Conservation (phyloP, 2,888 invertebrate species). For the Acanthosepion lycidas region DNA sequence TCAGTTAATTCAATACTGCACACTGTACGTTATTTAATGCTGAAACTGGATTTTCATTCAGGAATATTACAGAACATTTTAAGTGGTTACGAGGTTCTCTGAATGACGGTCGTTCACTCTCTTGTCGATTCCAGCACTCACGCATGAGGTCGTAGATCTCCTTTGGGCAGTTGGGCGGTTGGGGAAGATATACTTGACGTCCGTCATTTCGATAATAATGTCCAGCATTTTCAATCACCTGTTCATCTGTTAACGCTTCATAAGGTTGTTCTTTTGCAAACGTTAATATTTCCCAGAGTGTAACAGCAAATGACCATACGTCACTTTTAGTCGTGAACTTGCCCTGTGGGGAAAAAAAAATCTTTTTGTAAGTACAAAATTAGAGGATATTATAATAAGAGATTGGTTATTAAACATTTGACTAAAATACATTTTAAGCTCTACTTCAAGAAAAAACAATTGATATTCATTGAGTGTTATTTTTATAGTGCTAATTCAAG, state of each 20-base stretch:
- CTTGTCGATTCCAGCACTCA: slow-evolving; percentile 91
- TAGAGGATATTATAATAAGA: too few species aligned
- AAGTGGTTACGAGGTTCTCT: slow-evolving; percentile 77
- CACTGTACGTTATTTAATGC: too few species aligned
- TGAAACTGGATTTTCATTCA: too few species aligned
- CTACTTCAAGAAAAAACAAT: too few species aligned
- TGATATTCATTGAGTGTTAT: too few species aligned
- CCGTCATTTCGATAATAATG: slow-evolving; percentile 83
- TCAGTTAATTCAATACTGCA: too few species aligned
- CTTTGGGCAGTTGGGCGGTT: slow-evolving; percentile 85
- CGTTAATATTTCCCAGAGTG: slow-evolving; percentile 89
- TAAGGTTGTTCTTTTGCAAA: slow-evolving; percentile 86
- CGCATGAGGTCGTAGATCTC: slow-evolving; percentile 93
- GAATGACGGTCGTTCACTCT: slow-evolving; percentile 87
- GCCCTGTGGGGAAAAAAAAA: slow-evolving; percentile 78
- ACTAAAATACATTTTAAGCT: too few species aligned
- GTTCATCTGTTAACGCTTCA: slow-evolving; percentile 83
- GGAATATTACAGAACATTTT: too few species aligned
- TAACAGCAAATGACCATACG: slow-evolving; percentile 92
- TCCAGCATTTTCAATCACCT: slow-evolving; percentile 87
- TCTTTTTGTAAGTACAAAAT: too few species aligned
- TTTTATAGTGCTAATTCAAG: too few species aligned
- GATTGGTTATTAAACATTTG: too few species aligned
- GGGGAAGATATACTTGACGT: slow-evolving; percentile 78
- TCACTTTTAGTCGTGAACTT: slow-evolving; percentile 90